phyloP scores from a whole-genome alignment of 2,113 vertebrate species.

The Coptodon bakossiorum region DNA sequence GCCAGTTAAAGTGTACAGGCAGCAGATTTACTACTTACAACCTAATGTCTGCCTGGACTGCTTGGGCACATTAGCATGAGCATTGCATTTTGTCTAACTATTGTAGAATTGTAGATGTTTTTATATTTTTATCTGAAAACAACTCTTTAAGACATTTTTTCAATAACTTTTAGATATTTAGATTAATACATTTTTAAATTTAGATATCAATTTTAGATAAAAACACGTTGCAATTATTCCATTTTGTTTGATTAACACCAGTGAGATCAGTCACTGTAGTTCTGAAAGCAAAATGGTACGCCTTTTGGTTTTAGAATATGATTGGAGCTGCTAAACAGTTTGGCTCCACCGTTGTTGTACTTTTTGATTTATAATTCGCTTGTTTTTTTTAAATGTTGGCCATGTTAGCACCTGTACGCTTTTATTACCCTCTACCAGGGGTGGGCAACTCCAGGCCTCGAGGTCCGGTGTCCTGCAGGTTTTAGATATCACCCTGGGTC shows the following conservation, averaged over 20 bases:
- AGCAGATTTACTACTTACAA: neutral
- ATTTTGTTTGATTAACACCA: neutral
- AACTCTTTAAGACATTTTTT: neutral
- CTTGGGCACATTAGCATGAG: neutral
- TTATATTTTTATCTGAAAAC: neutral
- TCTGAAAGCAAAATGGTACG: neutral
- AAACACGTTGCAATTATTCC: neutral
- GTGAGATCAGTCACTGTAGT: neutral
- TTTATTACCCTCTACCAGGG: neutral
- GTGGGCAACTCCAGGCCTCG: neutral
- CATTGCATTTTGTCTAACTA: neutral
- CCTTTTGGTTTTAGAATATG: neutral
- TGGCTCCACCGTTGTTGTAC: neutral
- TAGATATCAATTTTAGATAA: neutral
- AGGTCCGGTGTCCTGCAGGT: neutral
- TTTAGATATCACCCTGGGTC: neutral
- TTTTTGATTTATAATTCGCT: neutral
- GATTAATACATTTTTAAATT: neutral
- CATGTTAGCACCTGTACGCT: neutral
- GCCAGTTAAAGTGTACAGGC: neutral
- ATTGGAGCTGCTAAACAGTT: neutral
- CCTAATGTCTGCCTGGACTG: neutral
- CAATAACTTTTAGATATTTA: neutral
- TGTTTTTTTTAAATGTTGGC: neutral
- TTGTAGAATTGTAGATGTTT: neutral